phyloP scores from a whole-genome alignment of 2,797 vertebrate genomes.

The Furcifer pardalis region DNA sequence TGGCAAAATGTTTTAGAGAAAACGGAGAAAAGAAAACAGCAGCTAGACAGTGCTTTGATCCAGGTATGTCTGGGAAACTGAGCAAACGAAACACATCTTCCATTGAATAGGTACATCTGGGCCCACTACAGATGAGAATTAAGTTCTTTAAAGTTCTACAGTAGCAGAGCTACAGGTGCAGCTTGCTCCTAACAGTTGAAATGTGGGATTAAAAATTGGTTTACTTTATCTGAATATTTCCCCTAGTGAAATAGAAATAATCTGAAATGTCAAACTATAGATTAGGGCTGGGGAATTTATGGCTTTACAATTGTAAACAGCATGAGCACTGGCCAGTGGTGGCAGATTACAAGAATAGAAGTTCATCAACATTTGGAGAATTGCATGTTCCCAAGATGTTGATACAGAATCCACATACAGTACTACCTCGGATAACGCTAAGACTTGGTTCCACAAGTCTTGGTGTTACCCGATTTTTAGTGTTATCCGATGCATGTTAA shows the following conservation, averaged over 20 bases:
- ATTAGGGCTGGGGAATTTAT: neutral
- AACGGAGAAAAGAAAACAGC: conserved; percentile 88
- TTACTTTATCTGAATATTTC: neutral
- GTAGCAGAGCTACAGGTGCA: neutral
- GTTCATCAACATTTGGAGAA: neutral
- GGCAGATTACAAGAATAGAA: neutral
- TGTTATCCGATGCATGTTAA: too few relatives aligned
- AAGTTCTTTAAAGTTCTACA: neutral
- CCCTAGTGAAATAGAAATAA: neutral
- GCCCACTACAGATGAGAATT: conserved; percentile 11
- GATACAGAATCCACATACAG: too few relatives aligned
- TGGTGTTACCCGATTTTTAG: too few relatives aligned
- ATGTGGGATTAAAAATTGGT: neutral
- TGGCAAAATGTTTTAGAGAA: conserved; percentile 93
- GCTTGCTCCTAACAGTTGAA: neutral
- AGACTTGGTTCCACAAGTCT: too few relatives aligned
- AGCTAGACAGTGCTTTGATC: conserved; percentile 89
- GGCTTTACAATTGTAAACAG: neutral
- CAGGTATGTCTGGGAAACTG: conserved; percentile 81
- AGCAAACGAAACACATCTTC: conserved; percentile 32
- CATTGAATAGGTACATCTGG: conserved; percentile 3
- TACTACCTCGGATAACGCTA: too few relatives aligned
- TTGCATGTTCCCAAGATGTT: neutral
- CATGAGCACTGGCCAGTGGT: neutral
- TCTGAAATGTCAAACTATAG: neutral